phyloP scores from a whole-genome alignment of 2,797 vertebrate species.

The Helostoma temminkii region DNA sequence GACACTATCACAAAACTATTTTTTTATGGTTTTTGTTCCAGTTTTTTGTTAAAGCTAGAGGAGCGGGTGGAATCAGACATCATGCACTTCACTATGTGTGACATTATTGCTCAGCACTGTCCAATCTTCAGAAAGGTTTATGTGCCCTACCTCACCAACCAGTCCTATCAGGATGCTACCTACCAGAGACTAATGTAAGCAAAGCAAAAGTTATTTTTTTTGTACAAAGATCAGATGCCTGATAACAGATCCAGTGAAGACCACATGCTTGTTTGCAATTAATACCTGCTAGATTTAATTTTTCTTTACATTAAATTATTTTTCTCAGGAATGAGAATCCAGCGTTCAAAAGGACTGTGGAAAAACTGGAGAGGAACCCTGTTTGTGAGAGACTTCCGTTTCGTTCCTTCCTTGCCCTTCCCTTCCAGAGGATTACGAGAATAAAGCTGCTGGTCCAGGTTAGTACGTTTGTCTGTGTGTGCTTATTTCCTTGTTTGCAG shows the following conservation, averaged over 20 bases:
- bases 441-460: conserved; percentile 97
- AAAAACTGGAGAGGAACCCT: conserved; percentile 90
- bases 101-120: conserved; percentile 91
- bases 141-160: conserved; percentile 97
- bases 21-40: conserved; percentile 60
- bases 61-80: conserved; percentile 92
- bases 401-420: conserved; percentile 97
- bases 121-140: conserved; percentile 91
- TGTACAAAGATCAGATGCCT: neutral
- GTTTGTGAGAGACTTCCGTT: conserved; percentile 95
- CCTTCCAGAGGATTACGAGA: conserved; percentile 97
- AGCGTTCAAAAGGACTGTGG: conserved; percentile 89
- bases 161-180: conserved; percentile 96
- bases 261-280: neutral
- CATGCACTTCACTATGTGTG: conserved; percentile 92
- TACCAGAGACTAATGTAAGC: conserved; percentile 93
- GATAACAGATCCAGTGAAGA: neutral
- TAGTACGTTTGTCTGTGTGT: conserved; percentile 11
- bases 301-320: conserved; percentile 1
- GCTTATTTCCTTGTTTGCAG: too few relatives aligned
- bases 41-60: conserved; percentile 94
- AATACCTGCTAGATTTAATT: neutral
- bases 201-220: neutral
- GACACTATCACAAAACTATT: neutral
- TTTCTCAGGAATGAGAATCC: conserved; percentile 87